phyloP scores from a whole-genome alignment of 2,888 invertebrate genomes.

The Prenolepis imparis region DNA sequence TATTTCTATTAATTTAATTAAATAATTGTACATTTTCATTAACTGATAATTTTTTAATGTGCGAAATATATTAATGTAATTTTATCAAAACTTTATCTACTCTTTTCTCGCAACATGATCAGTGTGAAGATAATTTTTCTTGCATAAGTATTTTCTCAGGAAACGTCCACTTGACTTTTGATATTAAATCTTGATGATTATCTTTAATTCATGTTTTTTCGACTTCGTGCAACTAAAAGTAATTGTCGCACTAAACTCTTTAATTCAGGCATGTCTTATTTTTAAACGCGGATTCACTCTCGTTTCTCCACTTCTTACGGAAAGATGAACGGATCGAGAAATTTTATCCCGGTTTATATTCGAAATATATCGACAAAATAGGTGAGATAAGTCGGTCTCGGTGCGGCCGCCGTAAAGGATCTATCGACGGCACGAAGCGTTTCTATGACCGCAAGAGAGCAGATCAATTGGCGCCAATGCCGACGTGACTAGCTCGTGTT shows the following conservation, averaged over 20 bases:
- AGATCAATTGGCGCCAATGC: slow-evolving; percentile 81
- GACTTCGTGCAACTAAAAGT: background rate
- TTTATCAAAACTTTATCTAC: slow-evolving; percentile 11
- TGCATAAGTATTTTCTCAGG: background rate
- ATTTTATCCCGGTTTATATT: slow-evolving; percentile 50
- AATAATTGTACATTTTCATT: background rate
- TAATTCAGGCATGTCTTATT: background rate
- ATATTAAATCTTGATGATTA: background rate
- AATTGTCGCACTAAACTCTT: background rate
- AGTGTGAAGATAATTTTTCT: slow-evolving; percentile 18
- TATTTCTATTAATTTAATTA: too few relatives aligned
- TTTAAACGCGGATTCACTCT: background rate
- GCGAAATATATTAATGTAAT: background rate
- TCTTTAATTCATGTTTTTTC: background rate
- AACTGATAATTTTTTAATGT: background rate
- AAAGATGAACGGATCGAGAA: background rate
- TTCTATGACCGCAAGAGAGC: slow-evolving; percentile 64
- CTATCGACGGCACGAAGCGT: slow-evolving; percentile 54
- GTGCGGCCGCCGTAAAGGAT: slow-evolving; percentile 59
- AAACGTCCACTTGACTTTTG: background rate
- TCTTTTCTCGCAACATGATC: background rate
- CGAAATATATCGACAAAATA: slow-evolving; percentile 55
- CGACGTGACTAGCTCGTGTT: slow-evolving; percentile 79
- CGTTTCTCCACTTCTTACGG: background rate
- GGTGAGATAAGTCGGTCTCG: slow-evolving; percentile 56